These are phyloP conservation scores for Melangyna quadrimaculata DNA, from an alignment of 2,888 invertebrate genomes.

Conservation along the genomic window DNA sequence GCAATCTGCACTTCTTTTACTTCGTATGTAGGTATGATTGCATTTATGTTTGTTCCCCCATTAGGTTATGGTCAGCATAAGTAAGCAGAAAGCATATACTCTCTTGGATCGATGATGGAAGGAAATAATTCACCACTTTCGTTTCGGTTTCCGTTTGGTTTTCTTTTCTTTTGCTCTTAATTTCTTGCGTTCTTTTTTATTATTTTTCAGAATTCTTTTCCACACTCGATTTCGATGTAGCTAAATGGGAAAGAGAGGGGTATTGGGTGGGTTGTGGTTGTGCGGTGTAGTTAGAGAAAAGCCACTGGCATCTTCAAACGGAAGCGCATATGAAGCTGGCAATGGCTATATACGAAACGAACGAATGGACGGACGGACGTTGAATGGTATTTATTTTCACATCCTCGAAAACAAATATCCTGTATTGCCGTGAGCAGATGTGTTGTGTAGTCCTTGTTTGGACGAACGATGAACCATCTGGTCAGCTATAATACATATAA, in stretches of 20 bases:
- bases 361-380: constrained; percentile 16
- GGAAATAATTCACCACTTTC: constrained; percentile 67
- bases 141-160: constrained; percentile 60
- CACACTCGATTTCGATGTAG: constrained; percentile 11
- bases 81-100: constrained; percentile 17
- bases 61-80: constrained; percentile 41
- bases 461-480: constrained; percentile 33
- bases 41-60: neutral
- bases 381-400: constrained; percentile 65
- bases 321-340: constrained; percentile 20
- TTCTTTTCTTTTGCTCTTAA: constrained; percentile 1
- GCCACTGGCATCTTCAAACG: constrained; percentile 50
- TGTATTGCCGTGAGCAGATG: constrained; percentile 57
- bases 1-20: constrained; percentile 10
- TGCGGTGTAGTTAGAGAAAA: neutral
- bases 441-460: constrained; percentile 34
- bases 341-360: constrained; percentile 25
- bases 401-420: constrained; percentile 65
- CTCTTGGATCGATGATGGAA: constrained; percentile 59
- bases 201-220: constrained; percentile 26
- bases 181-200: neutral
- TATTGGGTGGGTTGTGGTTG: neutral
- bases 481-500: neutral
- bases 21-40: neutral
- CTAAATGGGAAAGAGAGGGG: constrained; percentile 9